Percentiles rank a stretch among this genome's conserved stretches.
Conservation (phyloP, 2,113 vertebrate genomes). For the Oncorhynchus mykiss region DNA sequence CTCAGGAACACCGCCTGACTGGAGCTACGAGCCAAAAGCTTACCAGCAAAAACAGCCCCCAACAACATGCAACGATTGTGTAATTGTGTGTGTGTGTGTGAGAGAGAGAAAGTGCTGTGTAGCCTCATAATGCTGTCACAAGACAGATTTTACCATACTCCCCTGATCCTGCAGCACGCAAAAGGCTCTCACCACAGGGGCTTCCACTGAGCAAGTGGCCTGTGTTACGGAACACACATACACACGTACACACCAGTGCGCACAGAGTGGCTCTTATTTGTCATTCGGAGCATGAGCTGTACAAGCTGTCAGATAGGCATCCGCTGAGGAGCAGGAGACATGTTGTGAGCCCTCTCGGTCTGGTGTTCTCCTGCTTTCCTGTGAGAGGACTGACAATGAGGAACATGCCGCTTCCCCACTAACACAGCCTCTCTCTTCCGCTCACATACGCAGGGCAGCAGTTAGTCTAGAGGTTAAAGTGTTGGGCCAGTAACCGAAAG, state of each 20-base stretch:
- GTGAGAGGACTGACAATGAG: constrained; percentile 39
- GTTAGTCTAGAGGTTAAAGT: too few relatives aligned
- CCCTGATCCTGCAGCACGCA: constrained; percentile 49
- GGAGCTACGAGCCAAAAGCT: constrained; percentile 31
- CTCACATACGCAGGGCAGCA: neutral
- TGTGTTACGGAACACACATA: constrained; percentile 20
- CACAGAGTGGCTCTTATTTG: constrained; percentile 29
- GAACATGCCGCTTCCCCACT: neutral
- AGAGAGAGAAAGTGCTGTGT: too few relatives aligned
- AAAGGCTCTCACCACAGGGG: neutral
- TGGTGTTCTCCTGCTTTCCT: constrained; percentile 38
- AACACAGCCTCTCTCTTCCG: neutral
- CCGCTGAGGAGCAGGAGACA: constrained; percentile 31
- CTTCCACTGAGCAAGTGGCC: constrained; percentile 22
- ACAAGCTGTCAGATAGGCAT: constrained; percentile 51
- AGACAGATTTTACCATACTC: constrained; percentile 45
- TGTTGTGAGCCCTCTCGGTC: constrained; percentile 32
- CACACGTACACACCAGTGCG: constrained; percentile 6
- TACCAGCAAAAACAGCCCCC: constrained; percentile 22
- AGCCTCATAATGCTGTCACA: constrained; percentile 27
- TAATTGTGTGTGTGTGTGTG: constrained; percentile 10
- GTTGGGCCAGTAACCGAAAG: too few relatives aligned
- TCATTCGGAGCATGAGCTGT: constrained; percentile 46
- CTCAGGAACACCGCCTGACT: constrained; percentile 16
- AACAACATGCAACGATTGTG: neutral